Conservation (phyloP, 2,888 invertebrate genomes). For the Danaus chrysippus region DNA sequence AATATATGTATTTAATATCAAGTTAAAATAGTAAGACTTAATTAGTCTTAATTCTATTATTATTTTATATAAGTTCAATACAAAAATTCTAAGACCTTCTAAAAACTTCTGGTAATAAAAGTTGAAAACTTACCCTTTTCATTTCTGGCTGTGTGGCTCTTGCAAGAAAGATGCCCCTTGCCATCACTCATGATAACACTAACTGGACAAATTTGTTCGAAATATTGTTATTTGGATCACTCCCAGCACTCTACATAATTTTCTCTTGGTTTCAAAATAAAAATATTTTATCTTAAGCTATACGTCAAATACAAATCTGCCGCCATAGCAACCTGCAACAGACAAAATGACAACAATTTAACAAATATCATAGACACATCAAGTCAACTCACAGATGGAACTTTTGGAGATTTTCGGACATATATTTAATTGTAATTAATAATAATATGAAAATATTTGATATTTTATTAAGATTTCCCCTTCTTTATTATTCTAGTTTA, state of each 20-base stretch:
- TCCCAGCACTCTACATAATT: conserved; percentile 6
- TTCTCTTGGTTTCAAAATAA: not conserved
- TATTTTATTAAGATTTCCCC: no score
- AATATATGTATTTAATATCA: no score
- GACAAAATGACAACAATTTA: conserved; percentile 8
- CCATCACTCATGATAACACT: conserved; percentile 41
- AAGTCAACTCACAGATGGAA: no score
- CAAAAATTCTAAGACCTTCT: not conserved
- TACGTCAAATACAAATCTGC: conserved; percentile 43
- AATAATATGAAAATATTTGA: no score
- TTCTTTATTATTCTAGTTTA: no score
- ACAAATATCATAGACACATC: not conserved
- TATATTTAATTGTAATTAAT: no score
- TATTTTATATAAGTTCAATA: not conserved
- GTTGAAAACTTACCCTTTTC: conserved; percentile 32
- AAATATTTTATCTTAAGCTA: conserved; percentile 5
- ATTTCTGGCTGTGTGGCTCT: conserved; percentile 35
- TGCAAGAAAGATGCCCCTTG: conserved; percentile 42
- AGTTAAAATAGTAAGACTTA: no score
- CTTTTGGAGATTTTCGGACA: no score
- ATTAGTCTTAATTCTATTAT: no score
- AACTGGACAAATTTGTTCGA: conserved; percentile 8
- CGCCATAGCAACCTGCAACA: conserved; percentile 57
- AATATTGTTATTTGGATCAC: conserved; percentile 1
- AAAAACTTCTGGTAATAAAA: not conserved